These are phyloP conservation scores for Nothoprocta perdicaria DNA, from an alignment of 2,113 vertebrate species.

Conservation along the genomic window DNA sequence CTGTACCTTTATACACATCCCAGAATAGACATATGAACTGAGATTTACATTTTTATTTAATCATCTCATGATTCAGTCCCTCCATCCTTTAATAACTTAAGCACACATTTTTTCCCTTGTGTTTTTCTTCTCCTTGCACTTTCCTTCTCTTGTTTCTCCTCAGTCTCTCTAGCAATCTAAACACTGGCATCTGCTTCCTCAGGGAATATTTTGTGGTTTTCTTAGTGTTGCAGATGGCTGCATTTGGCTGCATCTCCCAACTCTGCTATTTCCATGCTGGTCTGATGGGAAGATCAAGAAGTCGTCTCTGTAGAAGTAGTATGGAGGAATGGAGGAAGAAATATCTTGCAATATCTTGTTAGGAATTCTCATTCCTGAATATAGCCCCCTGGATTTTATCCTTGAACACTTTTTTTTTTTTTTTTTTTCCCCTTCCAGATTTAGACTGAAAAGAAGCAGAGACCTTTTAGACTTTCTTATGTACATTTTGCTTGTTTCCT, in stretches of 20 bases:
- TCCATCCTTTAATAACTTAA: neutral
- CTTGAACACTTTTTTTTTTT: neutral
- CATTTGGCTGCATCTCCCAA: neutral
- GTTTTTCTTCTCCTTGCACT: neutral
- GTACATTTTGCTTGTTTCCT: neutral
- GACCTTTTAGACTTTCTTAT: neutral
- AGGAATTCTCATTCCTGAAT: neutral
- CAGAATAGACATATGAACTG: neutral
- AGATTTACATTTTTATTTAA: conserved; percentile 16
- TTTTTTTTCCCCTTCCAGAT: neutral
- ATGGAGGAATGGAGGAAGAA: neutral
- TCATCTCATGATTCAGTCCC: conserved; percentile 1
- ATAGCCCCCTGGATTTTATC: neutral
- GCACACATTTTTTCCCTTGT: neutral
- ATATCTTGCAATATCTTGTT: neutral
- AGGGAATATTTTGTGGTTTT: conserved; percentile 34
- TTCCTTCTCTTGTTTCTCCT: conserved; percentile 6
- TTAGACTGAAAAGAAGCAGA: neutral
- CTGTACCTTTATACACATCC: neutral
- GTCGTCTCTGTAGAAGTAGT: neutral
- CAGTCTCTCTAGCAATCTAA: neutral
- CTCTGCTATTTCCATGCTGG: neutral
- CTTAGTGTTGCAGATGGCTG: conserved; percentile 29
- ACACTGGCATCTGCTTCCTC: conserved; percentile 13
- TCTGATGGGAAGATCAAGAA: neutral